These are phyloP conservation scores for Steinernema hermaphroditum DNA, from an alignment of 2,888 invertebrate species.

Conservation along the genomic window DNA sequence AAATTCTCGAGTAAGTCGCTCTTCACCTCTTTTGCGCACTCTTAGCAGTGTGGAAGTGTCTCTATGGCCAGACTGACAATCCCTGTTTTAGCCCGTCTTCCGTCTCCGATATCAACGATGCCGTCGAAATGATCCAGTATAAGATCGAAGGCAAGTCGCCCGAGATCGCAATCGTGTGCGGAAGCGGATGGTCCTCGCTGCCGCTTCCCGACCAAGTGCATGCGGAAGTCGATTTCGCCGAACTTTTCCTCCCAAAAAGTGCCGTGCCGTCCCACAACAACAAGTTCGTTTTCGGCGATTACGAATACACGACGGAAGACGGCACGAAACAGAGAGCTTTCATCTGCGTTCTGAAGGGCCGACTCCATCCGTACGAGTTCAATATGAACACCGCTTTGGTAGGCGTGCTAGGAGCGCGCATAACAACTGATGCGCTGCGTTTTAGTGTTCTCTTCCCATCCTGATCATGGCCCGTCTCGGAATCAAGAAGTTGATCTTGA, in stretches of 20 bases:
- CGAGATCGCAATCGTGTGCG: background rate
- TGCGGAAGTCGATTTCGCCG: too few species aligned
- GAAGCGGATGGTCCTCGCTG: background rate
- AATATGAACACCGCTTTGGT: background rate
- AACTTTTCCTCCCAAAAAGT: too few species aligned
- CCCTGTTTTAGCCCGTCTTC: background rate
- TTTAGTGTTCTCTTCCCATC: background rate
- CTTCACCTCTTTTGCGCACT: too few species aligned
- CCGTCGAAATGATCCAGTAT: background rate
- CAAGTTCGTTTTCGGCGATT: too few species aligned
- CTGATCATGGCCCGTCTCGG: background rate
- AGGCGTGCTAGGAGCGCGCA: background rate
- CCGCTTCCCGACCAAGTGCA: too few species aligned
- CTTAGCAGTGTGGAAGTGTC: too few species aligned
- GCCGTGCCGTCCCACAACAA: too few species aligned
- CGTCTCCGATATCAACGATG: background rate
- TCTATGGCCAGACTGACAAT: too few species aligned
- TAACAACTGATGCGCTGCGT: background rate
- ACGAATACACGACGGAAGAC: too few species aligned
- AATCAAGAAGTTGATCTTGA: background rate
- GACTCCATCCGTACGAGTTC: background rate
- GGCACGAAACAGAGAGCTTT: background rate
- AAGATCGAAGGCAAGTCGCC: background rate
- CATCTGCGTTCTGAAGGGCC: background rate
- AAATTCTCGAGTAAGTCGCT: too few species aligned